Conservation (phyloP, 1,140 invertebrate genomes). For the Aleiodes sp. region DNA sequence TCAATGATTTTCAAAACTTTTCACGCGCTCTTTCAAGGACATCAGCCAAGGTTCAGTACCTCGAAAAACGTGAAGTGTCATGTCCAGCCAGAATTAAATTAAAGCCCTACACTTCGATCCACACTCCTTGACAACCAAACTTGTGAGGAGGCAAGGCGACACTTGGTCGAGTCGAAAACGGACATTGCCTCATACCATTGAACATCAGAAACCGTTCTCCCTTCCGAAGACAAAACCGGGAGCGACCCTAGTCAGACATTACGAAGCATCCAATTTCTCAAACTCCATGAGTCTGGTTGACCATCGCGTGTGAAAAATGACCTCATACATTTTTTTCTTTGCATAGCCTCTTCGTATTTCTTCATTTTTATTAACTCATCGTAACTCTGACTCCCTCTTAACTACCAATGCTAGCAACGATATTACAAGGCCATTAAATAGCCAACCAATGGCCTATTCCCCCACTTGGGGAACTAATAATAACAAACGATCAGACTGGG, state of each 20-base stretch:
- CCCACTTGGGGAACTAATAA: constrained; percentile 38
- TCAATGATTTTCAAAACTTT: no score
- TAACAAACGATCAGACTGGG: constrained; percentile 40
- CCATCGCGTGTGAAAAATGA: constrained; percentile 4
- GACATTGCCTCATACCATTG: neutral
- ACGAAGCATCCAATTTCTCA: constrained; percentile 10
- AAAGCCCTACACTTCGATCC: neutral
- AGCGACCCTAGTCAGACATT: constrained; percentile 9
- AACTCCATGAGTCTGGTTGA: neutral
- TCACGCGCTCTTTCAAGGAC: neutral
- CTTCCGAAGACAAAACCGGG: neutral
- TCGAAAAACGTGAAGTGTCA: constrained; percentile 1
- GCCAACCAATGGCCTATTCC: neutral
- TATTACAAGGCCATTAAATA: constrained; percentile 41
- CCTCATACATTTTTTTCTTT: neutral
- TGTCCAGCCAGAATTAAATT: constrained; percentile 13
- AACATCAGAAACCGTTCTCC: constrained; percentile 10
- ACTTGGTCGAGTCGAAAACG: constrained; percentile 18
- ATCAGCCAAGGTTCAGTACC: neutral
- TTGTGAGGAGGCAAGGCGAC: constrained; percentile 17
- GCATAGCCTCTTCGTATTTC: neutral
- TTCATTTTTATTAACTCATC: neutral
- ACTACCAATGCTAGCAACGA: constrained; percentile 5
- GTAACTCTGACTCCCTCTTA: neutral
- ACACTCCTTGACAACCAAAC: neutral